phyloP scores from a whole-genome alignment of 2,797 vertebrate species.

The Acanthurus lineatus region DNA sequence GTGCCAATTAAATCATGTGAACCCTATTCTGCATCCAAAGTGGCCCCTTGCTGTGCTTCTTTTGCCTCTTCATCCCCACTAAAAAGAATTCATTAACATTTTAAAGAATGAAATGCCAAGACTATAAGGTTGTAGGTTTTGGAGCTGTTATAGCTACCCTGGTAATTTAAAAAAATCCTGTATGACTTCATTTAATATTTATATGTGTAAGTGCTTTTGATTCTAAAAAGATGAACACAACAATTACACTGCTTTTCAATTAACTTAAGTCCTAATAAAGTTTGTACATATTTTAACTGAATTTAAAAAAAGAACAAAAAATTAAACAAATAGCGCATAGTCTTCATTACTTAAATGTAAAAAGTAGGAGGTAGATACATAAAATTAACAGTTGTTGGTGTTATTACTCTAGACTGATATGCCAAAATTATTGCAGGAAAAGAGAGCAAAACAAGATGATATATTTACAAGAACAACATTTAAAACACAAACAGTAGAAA shows the following conservation, averaged over 20 bases:
- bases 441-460: background rate
- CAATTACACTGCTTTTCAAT: background rate
- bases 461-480: background rate
- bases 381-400: no score
- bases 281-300: background rate
- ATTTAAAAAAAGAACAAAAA: background rate
- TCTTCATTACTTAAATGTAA: no score
- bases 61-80: constrained; percentile 36
- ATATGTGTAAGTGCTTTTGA: no score
- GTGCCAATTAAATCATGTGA: constrained; percentile 11
- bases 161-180: no score
- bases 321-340: no score
- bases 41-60: constrained; percentile 12
- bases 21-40: constrained; percentile 9
- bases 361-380: no score
- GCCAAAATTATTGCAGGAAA: background rate
- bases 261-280: background rate
- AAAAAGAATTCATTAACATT: constrained; percentile 66
- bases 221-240: background rate
- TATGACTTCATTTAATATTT: no score
- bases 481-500: background rate
- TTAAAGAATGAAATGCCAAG: constrained; percentile 59
- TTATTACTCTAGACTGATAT: no score
- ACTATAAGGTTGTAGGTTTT: background rate
- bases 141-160: background rate